Evolutionary conservation across 2,113 vertebrate species (phyloP).

Genomic region (Gallinago media): DNA sequence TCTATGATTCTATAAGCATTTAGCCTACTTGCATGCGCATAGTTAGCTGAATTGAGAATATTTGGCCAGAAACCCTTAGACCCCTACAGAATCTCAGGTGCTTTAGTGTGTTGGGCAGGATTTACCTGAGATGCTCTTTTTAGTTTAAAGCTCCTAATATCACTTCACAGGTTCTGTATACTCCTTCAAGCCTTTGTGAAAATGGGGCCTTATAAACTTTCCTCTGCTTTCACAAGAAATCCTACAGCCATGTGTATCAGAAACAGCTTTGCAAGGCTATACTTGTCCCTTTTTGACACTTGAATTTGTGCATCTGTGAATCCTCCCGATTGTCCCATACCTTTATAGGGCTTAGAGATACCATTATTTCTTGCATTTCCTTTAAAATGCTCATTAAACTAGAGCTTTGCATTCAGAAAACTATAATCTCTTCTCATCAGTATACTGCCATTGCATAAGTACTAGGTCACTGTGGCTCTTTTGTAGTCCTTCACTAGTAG

Average conservation of each 20-base stretch:
- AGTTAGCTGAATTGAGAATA: neutral
- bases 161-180: neutral
- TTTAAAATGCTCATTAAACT: slow-evolving; percentile 14
- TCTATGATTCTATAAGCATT: neutral
- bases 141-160: neutral
- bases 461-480: neutral
- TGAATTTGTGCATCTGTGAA: neutral
- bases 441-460: neutral
- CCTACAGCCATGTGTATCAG: neutral
- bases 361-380: neutral
- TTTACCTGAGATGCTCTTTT: neutral
- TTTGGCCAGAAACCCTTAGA: neutral
- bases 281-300: neutral
- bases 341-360: neutral
- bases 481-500: neutral
- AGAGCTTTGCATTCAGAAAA: neutral
- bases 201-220: neutral
- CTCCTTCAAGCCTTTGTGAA: neutral
- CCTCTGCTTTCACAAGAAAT: neutral
- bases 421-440: neutral
- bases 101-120: neutral
- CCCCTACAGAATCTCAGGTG: neutral
- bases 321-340: neutral
- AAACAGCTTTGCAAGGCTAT: neutral
- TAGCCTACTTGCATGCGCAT: neutral